These are phyloP conservation scores for Siphamia tubifer DNA, from an alignment of 2,113 vertebrate species.

Conservation along the genomic window DNA sequence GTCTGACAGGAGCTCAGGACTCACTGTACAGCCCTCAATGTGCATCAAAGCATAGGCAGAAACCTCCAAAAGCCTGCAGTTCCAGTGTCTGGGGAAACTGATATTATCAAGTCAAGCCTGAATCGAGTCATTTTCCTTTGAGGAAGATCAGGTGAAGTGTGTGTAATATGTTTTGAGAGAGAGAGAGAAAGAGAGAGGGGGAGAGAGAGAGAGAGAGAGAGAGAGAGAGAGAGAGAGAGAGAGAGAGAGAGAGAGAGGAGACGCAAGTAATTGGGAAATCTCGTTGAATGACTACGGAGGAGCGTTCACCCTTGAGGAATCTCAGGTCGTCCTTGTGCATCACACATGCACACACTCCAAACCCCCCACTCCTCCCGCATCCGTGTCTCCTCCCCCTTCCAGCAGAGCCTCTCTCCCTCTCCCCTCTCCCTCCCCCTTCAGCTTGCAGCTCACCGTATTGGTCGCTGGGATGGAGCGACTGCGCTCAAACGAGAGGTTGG, in stretches of 20 bases:
- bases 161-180: constrained; percentile 19
- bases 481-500: constrained; percentile 45
- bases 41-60: constrained; percentile 11
- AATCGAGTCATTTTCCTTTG: constrained; percentile 24
- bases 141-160: constrained; percentile 42
- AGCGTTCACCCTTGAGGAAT: constrained; percentile 76
- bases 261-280: constrained; percentile 46
- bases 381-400: constrained; percentile 39
- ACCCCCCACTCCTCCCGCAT: constrained; percentile 14
- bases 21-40: neutral
- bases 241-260: neutral
- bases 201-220: neutral
- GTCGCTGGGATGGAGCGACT: constrained; percentile 52
- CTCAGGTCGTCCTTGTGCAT: constrained; percentile 76
- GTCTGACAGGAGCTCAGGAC: neutral
- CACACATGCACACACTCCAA: neutral
- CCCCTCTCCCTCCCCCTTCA: neutral
- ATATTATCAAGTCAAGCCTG: constrained; percentile 6
- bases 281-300: constrained; percentile 54
- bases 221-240: neutral
- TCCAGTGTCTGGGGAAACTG: neutral
- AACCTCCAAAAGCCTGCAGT: constrained; percentile 11
- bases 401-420: constrained; percentile 2
- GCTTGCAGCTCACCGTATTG: constrained; percentile 62
- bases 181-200: neutral